Base-by-base conservation (phyloP, 2,113 vertebrate species). In the Bufo gargarizans region DNA sequence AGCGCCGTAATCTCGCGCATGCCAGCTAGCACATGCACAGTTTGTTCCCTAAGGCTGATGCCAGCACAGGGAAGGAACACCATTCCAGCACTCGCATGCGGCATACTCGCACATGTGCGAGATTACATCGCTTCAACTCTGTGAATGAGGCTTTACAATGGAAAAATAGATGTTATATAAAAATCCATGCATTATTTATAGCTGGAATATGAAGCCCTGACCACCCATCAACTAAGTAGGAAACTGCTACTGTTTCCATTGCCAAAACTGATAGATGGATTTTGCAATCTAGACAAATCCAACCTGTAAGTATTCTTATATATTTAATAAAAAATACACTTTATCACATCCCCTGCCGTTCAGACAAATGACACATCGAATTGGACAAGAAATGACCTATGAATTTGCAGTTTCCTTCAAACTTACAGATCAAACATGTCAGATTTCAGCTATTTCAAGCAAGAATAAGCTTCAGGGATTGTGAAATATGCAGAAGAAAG, bases 371-470 rank as follows among this genome's bases (percentile, higher is more conserved):
- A 88, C 86, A 87, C 85, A 69, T 88, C 56, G 55, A 88, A 82
- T 59, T 13, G 65, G 55, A 88, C 63, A 63, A 72, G 79, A 76
- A 55, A 74, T 88, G 86, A 88, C 86, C 78, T 88, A 82, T 82
- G 79, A 88, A 76, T 88, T 12, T 82, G 79, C 79, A 82, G 78
- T 76, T 88, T 88, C 82, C 45, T 82, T 33, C 79, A 74, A 88
- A 63, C 45, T 88, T 45, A n/a, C 86, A 88, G 78, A 88, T 88
- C 86, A 63, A 59, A 82, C 82, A 74, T 88, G 86, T 88, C 86
- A 76, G 86, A 82, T 82, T 61, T 76, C 58, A 33, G 69, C 65
- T 88, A 82, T 82, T 82, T 88, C 86, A 82, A 82, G 79, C 53
- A 61, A n/a, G 11, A 59, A 22, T 14, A 8, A 65, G 45, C 86